These are phyloP conservation scores for Silurus glanis DNA, from an alignment of 2,113 vertebrate genomes.

Conservation along the genomic window DNA sequence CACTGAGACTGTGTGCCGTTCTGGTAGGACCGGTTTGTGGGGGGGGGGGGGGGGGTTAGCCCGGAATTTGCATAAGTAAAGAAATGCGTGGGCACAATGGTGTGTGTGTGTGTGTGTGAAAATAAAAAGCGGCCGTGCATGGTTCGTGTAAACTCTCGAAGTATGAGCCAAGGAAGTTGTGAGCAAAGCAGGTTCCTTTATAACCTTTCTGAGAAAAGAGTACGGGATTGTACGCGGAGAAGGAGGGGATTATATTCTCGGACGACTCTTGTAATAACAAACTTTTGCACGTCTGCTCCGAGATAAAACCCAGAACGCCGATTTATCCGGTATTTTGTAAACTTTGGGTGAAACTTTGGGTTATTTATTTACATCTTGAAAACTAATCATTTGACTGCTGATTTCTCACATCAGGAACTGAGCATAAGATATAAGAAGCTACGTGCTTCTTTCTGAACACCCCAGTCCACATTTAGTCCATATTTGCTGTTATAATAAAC, in stretches of 20 bases:
- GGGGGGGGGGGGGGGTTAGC: not conserved
- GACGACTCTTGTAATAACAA: not conserved
- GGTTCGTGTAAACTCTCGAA: not conserved
- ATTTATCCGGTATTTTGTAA: not conserved
- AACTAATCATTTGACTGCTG: not conserved
- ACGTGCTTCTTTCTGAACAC: too few species aligned
- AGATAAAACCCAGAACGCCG: not conserved
- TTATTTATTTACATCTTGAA: not conserved
- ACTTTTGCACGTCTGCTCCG: not conserved
- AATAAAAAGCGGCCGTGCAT: not conserved
- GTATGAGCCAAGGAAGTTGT: not conserved
- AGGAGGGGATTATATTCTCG: not conserved
- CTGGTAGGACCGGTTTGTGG: slow-evolving; percentile 11
- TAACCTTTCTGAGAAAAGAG: not conserved
- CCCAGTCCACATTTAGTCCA: too few species aligned
- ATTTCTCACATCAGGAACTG: not conserved
- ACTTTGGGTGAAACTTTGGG: not conserved
- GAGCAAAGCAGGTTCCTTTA: not conserved
- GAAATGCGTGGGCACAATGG: not conserved
- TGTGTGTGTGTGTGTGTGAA: not conserved
- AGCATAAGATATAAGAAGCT: too few species aligned
- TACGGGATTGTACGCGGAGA: not conserved
- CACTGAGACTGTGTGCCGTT: not conserved
- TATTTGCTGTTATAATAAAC: too few species aligned
- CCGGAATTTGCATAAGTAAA: not conserved